Conservation (phyloP, 2,113 vertebrate genomes). For the Indri indri region DNA sequence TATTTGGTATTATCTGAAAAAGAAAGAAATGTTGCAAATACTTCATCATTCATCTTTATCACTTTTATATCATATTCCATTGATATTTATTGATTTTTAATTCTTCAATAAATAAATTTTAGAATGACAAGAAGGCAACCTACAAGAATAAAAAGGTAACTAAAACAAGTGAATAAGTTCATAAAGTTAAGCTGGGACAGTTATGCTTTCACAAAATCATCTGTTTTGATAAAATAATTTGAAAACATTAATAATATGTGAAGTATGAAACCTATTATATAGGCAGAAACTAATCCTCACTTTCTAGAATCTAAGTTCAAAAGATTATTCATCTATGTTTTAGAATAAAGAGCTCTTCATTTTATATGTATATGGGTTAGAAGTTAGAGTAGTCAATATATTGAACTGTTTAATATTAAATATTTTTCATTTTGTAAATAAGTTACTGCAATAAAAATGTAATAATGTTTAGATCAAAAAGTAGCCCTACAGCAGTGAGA, state of each 20-base stretch:
- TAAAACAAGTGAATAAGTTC: neutral
- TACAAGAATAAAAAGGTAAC: neutral
- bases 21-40: neutral
- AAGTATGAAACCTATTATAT: conserved; percentile 62
- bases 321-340: neutral
- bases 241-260: conserved; percentile 64
- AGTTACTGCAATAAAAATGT: neutral
- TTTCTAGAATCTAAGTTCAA: conserved; percentile 51
- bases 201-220: conserved; percentile 51
- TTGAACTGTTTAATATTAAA: conserved; percentile 42
- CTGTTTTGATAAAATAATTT: conserved; percentile 64
- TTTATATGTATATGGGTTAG: neutral
- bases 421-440: conserved; percentile 41
- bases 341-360: conserved; percentile 46
- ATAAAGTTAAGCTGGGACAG: neutral
- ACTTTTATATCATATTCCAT: neutral
- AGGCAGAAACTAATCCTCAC: conserved; percentile 46
- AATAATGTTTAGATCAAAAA: neutral
- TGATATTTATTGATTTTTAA: neutral
- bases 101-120: neutral
- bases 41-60: neutral
- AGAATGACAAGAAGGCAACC: neutral
- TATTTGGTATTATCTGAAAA: neutral
- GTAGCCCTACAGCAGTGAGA: neutral
- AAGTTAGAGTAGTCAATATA: neutral